phyloP scores from a whole-genome alignment of 2,888 invertebrate genomes.

The Eupsilia transversa region DNA sequence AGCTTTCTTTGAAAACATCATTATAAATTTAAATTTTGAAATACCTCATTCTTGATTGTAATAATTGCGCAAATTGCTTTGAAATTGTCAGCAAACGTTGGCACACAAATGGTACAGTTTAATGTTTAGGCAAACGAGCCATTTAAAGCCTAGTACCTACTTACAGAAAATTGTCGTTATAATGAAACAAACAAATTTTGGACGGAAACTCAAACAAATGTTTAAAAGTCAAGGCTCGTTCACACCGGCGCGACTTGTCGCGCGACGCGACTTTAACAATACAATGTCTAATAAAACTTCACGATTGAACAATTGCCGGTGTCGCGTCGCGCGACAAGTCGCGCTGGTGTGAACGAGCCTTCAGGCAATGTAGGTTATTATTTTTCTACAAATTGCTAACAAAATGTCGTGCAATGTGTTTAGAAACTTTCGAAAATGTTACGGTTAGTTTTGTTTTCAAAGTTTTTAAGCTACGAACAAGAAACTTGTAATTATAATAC shows the following conservation, averaged over 20 bases:
- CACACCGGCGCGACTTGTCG: too few relatives aligned
- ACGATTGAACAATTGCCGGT: too few relatives aligned
- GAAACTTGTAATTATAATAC: background rate
- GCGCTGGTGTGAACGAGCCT: too few relatives aligned
- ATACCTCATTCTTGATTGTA: background rate
- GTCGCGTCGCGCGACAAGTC: too few relatives aligned
- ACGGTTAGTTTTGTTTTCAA: background rate
- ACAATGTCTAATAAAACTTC: too few relatives aligned
- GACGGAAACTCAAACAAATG: slow-evolving; percentile 14
- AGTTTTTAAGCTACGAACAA: background rate
- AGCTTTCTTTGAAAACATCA: too few relatives aligned
- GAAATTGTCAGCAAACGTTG: background rate
- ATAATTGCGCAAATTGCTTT: background rate
- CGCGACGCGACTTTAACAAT: too few relatives aligned
- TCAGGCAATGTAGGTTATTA: slow-evolving; percentile 21
- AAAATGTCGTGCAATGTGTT: background rate
- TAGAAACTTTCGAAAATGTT: background rate
- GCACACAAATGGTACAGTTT: background rate
- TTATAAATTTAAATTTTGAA: too few relatives aligned
- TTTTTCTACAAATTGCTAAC: slow-evolving; percentile 18
- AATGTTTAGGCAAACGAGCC: background rate
- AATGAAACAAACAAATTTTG: slow-evolving; percentile 26
- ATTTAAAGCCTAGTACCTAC: slow-evolving; percentile 1
- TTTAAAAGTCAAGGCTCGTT: too few relatives aligned
- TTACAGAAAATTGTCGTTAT: slow-evolving; percentile 5